These are phyloP conservation scores for Panthera leo DNA, from an alignment of 2,113 vertebrate species.

Conservation along the genomic window DNA sequence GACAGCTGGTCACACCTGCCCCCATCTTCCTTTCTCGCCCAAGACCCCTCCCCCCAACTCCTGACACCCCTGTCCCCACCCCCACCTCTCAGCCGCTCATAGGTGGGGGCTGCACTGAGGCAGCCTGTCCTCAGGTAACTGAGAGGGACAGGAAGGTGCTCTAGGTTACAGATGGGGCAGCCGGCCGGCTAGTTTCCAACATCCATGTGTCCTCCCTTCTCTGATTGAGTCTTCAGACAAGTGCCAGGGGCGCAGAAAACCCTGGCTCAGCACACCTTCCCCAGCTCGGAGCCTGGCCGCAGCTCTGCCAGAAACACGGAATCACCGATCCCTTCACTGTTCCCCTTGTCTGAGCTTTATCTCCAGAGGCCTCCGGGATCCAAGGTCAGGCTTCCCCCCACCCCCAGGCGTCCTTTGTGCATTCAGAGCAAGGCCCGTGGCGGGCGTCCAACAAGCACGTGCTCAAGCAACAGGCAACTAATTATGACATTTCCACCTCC, in stretches of 20 bases:
- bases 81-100: background rate
- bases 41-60: accelerated
- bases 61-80: accelerated
- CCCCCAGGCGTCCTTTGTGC: background rate
- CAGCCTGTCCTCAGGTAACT: background rate
- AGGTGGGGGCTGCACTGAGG: background rate
- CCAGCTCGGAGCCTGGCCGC: accelerated
- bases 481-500: background rate
- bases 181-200: accelerated
- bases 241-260: background rate
- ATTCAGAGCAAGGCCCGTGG: background rate
- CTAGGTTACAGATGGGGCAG: background rate
- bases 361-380: accelerated
- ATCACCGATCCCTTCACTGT: accelerated
- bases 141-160: background rate
- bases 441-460: accelerated
- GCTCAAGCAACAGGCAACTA: background rate
- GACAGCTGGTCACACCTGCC: too few species aligned
- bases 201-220: background rate
- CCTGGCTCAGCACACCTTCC: accelerated
- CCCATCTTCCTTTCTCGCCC: background rate
- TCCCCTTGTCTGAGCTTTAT: background rate
- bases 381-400: background rate
- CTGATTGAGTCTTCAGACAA: background rate
- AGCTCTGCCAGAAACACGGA: background rate